Percentiles rank a stretch among this genome's conserved stretches.
Evolutionary conservation across 2,113 vertebrate species (phyloP).

Genomic region (Mesembrinibis cayennensis): DNA sequence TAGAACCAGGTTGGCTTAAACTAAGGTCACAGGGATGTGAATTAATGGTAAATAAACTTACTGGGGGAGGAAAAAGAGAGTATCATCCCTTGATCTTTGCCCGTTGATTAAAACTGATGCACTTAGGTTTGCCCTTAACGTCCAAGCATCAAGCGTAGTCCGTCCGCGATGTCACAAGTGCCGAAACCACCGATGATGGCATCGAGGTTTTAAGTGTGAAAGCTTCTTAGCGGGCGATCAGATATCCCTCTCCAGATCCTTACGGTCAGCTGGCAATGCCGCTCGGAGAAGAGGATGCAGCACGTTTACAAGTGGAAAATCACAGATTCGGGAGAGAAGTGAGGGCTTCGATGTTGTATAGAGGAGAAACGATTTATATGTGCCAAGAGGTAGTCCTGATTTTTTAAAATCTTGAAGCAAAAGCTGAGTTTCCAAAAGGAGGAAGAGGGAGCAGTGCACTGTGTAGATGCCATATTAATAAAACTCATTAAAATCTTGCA

Average conservation of each 20-base stretch:
- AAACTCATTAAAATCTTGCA: not conserved
- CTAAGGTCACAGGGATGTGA: not conserved
- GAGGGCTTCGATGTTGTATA: not conserved
- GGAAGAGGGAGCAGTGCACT: rapidly evolving
- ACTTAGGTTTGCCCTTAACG: not conserved
- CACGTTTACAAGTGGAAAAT: not conserved
- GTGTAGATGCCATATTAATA: not conserved
- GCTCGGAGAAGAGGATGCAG: rapidly evolving
- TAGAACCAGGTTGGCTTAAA: not conserved
- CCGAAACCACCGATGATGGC: not conserved
- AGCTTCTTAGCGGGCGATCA: constrained; percentile 18
- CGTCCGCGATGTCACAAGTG: rapidly evolving
- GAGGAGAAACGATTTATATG: not conserved
- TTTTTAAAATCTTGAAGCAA: not conserved
- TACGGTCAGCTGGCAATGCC: not conserved
- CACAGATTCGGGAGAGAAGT: rapidly evolving
- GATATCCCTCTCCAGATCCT: not conserved
- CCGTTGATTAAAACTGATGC: not conserved
- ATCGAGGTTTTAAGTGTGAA: constrained; percentile 1
- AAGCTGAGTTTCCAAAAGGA: not conserved
- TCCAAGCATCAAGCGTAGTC: rapidly evolving
- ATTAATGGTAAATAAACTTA: not conserved
- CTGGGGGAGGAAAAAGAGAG: not conserved
- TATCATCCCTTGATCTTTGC: not conserved
- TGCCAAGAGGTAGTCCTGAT: rapidly evolving